Evolutionary conservation across 1,140 invertebrate species (phyloP).

Genomic region (Drosophila pseudoananassae): DNA sequence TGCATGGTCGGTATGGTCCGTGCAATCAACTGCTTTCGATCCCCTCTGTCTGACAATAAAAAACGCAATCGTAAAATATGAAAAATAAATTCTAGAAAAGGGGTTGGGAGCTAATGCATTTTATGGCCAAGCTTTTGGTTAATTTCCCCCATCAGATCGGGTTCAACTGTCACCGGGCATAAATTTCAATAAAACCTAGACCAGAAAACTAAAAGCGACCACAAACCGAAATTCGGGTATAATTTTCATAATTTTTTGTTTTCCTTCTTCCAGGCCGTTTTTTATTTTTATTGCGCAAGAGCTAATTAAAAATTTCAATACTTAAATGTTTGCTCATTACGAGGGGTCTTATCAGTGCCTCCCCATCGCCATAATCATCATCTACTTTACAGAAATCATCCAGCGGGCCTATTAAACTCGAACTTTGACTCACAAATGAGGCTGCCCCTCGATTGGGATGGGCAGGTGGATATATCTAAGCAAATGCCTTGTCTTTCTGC

Average conservation of each 20-base stretch:
- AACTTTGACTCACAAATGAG: conserved; percentile 67
- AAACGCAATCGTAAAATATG: conserved; percentile 79
- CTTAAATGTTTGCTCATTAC: conserved; percentile 77
- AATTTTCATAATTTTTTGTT: conserved; percentile 66
- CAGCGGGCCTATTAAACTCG: conserved; percentile 35
- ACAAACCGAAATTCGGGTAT: conserved; percentile 51
- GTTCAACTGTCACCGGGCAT: conserved; percentile 77
- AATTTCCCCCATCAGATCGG: conserved; percentile 52
- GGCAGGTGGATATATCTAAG: conserved; percentile 31
- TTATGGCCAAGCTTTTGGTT: conserved; percentile 71
- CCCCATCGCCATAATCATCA: conserved; percentile 24
- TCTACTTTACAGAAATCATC: conserved; percentile 18
- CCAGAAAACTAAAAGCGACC: conserved; percentile 18
- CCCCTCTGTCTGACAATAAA: conserved; percentile 59
- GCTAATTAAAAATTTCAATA: conserved; percentile 80
- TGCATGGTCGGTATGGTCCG: conserved; percentile 55
- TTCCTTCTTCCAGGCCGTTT: conserved; percentile 10
- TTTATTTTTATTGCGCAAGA: conserved; percentile 62
- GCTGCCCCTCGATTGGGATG: background rate
- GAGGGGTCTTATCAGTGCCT: conserved; percentile 57
- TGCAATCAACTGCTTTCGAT: conserved; percentile 62
- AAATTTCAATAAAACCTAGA: conserved; percentile 71
- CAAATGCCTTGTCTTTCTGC: conserved; percentile 50
- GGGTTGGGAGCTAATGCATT: conserved; percentile 61
- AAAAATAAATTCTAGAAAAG: conserved; percentile 40